Base-by-base conservation (phyloP, 2,888 invertebrate species). In the Acronicta leporina region DNA sequence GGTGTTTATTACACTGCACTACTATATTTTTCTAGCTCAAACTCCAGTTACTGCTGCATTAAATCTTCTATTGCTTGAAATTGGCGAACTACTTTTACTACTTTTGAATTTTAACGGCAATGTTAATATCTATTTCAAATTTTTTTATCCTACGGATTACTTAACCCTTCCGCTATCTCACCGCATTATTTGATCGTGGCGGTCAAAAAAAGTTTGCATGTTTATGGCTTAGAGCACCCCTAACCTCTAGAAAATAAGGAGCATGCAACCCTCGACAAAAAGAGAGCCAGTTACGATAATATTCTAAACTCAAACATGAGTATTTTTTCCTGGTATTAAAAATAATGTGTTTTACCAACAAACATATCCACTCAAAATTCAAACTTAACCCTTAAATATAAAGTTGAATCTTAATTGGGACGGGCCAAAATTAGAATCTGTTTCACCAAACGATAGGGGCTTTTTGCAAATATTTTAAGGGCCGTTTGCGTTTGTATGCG, bases 251-350 rank as follows among this genome's bases (percentile, higher is more conserved):
- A 74, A 77, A 80, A 83, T 79, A 80, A 78, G 72, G 75, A 70
- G 52, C 70, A 77, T 73, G 73, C 58, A 65, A 53, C 53, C 64
- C 52, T 45, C 63, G 43, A 75, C 75, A 79, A 76, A 76, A 84
- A 80, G 80, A 79, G 77, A 69, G 68, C 75, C 79, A 79, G 83
- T 85, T 81, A 87, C 84, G 85, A 83, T 85, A 82, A 84, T 84
- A 79, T 83, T 85, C 85, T 80, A 83, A 84, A 83, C 83, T 77
- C 81, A 77, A 75, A 80, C 82, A 84, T 87, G 86, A 86, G 87
- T 82, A 80, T 84, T 85, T 83, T 83, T 84, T 84, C 83, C 81
- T 81, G 82, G 77, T 86, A 87, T 89, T 88, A 89, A 88, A 89
- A 86, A 83, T 86, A 86, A 88, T 85, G 86, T 75, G 79, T 75